Conservation (phyloP, 2,797 vertebrate genomes). For the Prionace glauca region DNA sequence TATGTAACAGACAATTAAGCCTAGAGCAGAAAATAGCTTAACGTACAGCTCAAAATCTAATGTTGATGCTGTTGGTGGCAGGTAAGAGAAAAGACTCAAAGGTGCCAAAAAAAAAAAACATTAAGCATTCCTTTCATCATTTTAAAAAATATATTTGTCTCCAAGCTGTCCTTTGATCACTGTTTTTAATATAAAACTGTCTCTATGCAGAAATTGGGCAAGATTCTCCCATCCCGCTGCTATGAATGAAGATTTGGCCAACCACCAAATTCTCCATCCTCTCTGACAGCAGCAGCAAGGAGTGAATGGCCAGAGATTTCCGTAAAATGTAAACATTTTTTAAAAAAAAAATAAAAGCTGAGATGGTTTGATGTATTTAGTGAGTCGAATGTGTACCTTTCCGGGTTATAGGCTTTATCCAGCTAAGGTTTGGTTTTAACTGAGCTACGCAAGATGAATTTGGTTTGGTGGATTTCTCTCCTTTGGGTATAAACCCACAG, state of each 20-base stretch:
- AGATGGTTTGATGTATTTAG: not conserved
- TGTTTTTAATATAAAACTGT: too few relatives aligned
- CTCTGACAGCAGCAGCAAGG: too few relatives aligned
- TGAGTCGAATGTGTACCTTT: not conserved
- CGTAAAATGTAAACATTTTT: too few relatives aligned
- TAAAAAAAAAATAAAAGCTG: not conserved
- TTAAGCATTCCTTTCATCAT: not conserved
- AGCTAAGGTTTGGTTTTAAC: too few relatives aligned
- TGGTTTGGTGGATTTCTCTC: not conserved
- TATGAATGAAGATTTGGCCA: too few relatives aligned
- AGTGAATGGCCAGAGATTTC: too few relatives aligned
- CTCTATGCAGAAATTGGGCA: too few relatives aligned
- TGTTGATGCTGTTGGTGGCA: constrained; percentile 90
- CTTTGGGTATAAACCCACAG: not conserved
- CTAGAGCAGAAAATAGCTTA: constrained; percentile 97
- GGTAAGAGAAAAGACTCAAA: constrained; percentile 49
- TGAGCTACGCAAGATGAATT: not conserved
- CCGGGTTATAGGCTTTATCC: too few relatives aligned
- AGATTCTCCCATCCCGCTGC: too few relatives aligned
- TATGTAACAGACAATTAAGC: constrained; percentile 71
- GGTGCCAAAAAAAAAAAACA: not conserved
- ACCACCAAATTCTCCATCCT: too few relatives aligned
- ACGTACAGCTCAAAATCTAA: constrained; percentile 71
- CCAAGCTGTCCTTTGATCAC: too few relatives aligned
- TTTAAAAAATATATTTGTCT: too few relatives aligned